Conservation (phyloP, 2,888 invertebrate genomes). For the Physocephala rufipes region DNA sequence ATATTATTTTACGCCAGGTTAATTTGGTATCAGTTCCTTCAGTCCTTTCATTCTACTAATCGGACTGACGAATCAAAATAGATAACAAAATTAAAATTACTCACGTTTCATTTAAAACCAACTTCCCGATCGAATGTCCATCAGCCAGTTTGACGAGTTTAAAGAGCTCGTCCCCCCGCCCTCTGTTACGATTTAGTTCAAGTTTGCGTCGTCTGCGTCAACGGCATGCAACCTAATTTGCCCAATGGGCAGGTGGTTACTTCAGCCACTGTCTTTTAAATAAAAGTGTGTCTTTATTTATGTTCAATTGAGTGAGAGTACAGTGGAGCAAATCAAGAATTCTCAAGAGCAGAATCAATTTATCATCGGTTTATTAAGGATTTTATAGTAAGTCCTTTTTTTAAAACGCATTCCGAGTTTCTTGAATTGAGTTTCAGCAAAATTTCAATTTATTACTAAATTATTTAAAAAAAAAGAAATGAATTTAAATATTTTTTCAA, state of each 20-base stretch:
- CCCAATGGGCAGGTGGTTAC: conserved; percentile 62
- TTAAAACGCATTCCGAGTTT: no score
- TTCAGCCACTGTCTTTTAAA: conserved; percentile 37
- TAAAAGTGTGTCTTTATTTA: conserved; percentile 39
- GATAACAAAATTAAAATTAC: conserved; percentile 12
- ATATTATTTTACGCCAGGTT: conserved; percentile 40
- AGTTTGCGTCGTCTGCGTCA: conserved; percentile 54
- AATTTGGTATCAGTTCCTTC: conserved; percentile 15
- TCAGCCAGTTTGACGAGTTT: conserved; percentile 39
- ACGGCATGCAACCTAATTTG: conserved; percentile 58
- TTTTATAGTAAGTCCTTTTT: no score
- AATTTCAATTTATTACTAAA: no score
- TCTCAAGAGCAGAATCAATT: no score
- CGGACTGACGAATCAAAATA: background rate
- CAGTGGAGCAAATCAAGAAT: conserved; percentile 50
- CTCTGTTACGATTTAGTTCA: conserved; percentile 33
- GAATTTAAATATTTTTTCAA: no score
- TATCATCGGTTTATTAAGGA: no score
- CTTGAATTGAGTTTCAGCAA: no score
- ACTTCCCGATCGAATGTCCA: conserved; percentile 26
- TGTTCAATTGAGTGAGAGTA: conserved; percentile 42
- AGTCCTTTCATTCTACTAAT: background rate
- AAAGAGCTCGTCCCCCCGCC: conserved; percentile 28
- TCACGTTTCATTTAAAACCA: conserved; percentile 12
- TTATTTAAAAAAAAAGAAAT: no score